phyloP scores from a whole-genome alignment of 2,113 vertebrate species.

The Etheostoma spectabile region DNA sequence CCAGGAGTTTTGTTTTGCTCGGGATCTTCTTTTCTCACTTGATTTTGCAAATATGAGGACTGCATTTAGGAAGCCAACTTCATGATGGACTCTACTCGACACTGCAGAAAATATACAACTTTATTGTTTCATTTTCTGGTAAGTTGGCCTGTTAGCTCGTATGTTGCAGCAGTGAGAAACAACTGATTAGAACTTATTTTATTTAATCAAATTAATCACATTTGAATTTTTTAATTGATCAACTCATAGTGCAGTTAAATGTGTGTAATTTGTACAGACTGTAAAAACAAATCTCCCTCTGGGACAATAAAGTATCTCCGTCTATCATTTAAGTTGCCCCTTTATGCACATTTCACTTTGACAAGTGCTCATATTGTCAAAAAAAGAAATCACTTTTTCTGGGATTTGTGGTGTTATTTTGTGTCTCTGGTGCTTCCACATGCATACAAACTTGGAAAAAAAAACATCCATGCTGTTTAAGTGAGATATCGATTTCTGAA shows the following conservation, averaged over 20 bases:
- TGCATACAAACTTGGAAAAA: too few relatives aligned
- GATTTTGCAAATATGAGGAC: conserved; percentile 9
- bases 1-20: conserved; percentile 29
- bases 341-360: neutral
- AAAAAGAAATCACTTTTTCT: too few relatives aligned
- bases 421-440: too few relatives aligned
- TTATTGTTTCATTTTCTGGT: conserved; percentile 63
- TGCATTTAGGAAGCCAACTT: conserved; percentile 13
- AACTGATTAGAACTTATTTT: neutral
- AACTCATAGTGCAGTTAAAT: neutral
- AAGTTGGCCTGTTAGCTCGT: conserved; percentile 39
- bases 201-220: neutral
- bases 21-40: conserved; percentile 6
- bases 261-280: neutral
- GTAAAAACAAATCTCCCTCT: neutral
- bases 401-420: too few relatives aligned
- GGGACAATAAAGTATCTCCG: neutral
- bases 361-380: too few relatives aligned
- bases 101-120: conserved; percentile 32
- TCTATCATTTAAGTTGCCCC: neutral
- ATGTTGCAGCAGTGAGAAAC: neutral
- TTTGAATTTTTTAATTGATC: neutral
- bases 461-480: too few relatives aligned
- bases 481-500: too few relatives aligned
- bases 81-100: conserved; percentile 63